Evolutionary conservation across 1,140 invertebrate species (phyloP), one percentile per base, ranked within the genome.

Genomic region (Dendroctonus valens): DNA sequence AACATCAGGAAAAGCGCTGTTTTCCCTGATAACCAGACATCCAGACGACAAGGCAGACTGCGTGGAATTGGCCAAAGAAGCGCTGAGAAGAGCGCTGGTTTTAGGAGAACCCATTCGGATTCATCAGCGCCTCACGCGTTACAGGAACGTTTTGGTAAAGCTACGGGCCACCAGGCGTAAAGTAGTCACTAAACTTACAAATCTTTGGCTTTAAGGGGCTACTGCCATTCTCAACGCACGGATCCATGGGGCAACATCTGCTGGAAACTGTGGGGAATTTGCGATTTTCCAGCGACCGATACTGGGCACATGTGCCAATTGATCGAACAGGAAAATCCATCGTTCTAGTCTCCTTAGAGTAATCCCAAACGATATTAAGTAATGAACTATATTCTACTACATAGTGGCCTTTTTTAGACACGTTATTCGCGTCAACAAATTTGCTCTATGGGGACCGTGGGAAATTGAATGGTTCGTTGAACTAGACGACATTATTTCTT

Each of bases 401-500:
- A 26, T 2, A 26, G 1, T 59, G 5, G 41, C 38, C 7, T 59
- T n/a, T 72, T 81, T 80, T 55, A 92, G 91, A 69, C 87, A 89
- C 77, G 82, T 94, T 60, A 85, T 92, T 75, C 80, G 90, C 54
- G 79, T 91, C 54, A 87, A 90, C 69, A 89, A 89, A 67, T 86
- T 85, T 69, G 83, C 85, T 42, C 79, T 86, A 39, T 90, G 88
- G 83, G 86, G 87, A 51, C 83, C 85, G 3, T 92, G 90, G 87
- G 88, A 88, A 67, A 81, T 91, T 12, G 89, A 91, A 75, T 92
- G 91, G 91, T 81, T 81, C 38, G 82, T 91, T 6, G 83, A 86
- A 68, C 81, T 91, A n/a, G 87, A 91, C 72, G 86, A 90, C 71
- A 83, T 94, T 15, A 81, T 90, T 52, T 87, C 87, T 46, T 84